These are phyloP conservation scores for Agriopis aurantiaria DNA, from an alignment of 2,888 invertebrate genomes.

Conservation along the genomic window DNA sequence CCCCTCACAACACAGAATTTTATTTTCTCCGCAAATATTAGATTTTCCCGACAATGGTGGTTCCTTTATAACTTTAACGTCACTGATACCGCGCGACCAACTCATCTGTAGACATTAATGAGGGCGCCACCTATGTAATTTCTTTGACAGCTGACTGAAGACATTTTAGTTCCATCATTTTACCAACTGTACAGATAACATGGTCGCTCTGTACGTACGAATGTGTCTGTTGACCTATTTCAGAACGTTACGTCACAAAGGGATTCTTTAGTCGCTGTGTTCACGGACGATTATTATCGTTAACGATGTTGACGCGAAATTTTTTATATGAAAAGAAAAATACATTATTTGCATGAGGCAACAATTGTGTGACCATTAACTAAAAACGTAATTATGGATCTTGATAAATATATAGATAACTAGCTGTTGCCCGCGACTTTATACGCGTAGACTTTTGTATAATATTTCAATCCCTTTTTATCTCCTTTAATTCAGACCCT, in stretches of 20 bases:
- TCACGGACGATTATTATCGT: background rate
- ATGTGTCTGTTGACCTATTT: slow-evolving; percentile 15
- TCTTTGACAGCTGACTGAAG: background rate
- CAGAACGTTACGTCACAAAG: slow-evolving; percentile 10
- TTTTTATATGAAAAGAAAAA: too few relatives aligned
- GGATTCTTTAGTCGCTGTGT: slow-evolving; percentile 4
- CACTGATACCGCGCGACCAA: background rate
- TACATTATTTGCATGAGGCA: too few relatives aligned
- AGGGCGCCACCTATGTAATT: slow-evolving; percentile 4
- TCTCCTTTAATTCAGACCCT: too few relatives aligned
- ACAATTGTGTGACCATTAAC: too few relatives aligned
- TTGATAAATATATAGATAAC: too few relatives aligned
- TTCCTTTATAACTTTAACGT: slow-evolving; percentile 11
- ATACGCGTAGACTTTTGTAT: too few relatives aligned
- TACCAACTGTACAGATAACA: background rate
- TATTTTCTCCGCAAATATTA: slow-evolving; percentile 8
- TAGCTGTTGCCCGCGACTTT: too few relatives aligned
- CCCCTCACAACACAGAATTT: background rate
- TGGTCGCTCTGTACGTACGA: background rate
- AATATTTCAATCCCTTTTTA: too few relatives aligned
- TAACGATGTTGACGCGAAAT: background rate
- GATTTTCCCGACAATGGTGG: slow-evolving; percentile 8
- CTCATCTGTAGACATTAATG: background rate
- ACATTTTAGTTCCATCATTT: background rate
- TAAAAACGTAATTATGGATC: too few relatives aligned